These are phyloP conservation scores for Mayetiola destructor DNA, from an alignment of 2,888 invertebrate species.

Conservation along the genomic window DNA sequence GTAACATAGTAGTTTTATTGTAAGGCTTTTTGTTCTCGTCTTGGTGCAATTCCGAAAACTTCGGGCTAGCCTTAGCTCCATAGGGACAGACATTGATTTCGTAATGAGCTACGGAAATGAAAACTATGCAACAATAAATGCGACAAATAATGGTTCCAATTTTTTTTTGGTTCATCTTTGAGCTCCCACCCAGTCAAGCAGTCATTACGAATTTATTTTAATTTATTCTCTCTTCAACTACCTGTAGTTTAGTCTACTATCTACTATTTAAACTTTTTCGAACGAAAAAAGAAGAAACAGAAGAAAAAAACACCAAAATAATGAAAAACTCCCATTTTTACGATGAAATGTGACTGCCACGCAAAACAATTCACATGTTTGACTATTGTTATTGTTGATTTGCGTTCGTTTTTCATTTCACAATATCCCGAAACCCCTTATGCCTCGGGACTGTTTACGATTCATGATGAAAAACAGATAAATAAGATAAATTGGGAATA, in stretches of 20 bases:
- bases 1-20: too few species aligned
- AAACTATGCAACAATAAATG: too few species aligned
- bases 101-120: too few species aligned
- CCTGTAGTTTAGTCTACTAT: slow-evolving; percentile 11
- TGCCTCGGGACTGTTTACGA: too few species aligned
- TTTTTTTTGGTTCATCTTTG: too few species aligned
- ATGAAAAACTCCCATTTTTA: not conserved
- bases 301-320: not conserved
- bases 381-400: not conserved
- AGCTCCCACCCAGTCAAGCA: slow-evolving; percentile 3
- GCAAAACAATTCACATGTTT: slow-evolving; percentile 1
- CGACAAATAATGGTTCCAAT: too few species aligned
- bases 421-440: too few species aligned
- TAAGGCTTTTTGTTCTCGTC: too few species aligned
- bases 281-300: not conserved
- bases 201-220: too few species aligned
- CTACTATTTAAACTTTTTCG: slow-evolving; percentile 11
- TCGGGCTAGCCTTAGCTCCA: too few species aligned
- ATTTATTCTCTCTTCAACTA: slow-evolving; percentile 8
- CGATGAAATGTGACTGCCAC: not conserved
- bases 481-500: slow-evolving; percentile 9
- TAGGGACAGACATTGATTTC: too few species aligned
- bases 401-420: not conserved
- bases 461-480: not conserved
- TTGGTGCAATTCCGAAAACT: too few species aligned